These are phyloP conservation scores for Silvanus unidentatus DNA, from an alignment of 2,888 invertebrate genomes.

Conservation along the genomic window DNA sequence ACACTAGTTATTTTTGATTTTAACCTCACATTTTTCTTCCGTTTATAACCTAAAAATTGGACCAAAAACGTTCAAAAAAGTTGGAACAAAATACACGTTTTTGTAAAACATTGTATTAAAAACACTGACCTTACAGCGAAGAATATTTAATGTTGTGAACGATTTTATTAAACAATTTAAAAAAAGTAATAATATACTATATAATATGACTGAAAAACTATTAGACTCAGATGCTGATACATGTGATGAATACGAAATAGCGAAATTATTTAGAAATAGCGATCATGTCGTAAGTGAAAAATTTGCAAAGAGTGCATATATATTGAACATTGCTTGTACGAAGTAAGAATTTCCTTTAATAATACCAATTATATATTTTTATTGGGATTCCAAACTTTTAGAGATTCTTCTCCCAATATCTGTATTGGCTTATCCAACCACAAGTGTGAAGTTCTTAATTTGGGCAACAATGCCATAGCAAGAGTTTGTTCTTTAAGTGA, in stretches of 20 bases:
- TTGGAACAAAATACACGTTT: too few relatives aligned
- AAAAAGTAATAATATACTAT: too few relatives aligned
- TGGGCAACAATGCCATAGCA: constrained; percentile 42
- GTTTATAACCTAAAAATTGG: too few relatives aligned
- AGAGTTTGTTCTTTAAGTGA: constrained; percentile 44
- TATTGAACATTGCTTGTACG: constrained; percentile 14
- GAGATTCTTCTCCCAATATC: constrained; percentile 4
- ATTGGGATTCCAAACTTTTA: background rate
- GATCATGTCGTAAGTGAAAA: background rate
- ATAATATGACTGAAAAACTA: background rate
- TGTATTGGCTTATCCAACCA: constrained; percentile 31
- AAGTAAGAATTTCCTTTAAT: constrained; percentile 10
- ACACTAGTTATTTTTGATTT: too few relatives aligned
- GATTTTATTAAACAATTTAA: too few relatives aligned
- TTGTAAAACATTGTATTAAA: too few relatives aligned
- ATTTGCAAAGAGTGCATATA: constrained; percentile 9
- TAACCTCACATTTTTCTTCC: too few relatives aligned
- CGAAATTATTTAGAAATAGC: too few relatives aligned
- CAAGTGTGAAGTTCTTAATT: constrained; percentile 48
- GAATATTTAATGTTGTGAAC: too few relatives aligned
- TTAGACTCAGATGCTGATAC: background rate
- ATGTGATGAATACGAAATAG: too few relatives aligned
- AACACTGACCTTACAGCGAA: too few relatives aligned
- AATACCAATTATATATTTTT: background rate
- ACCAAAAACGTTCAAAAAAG: too few relatives aligned